phyloP scores from a whole-genome alignment of 1,140 invertebrate species.

The Andricus grossulariae region DNA sequence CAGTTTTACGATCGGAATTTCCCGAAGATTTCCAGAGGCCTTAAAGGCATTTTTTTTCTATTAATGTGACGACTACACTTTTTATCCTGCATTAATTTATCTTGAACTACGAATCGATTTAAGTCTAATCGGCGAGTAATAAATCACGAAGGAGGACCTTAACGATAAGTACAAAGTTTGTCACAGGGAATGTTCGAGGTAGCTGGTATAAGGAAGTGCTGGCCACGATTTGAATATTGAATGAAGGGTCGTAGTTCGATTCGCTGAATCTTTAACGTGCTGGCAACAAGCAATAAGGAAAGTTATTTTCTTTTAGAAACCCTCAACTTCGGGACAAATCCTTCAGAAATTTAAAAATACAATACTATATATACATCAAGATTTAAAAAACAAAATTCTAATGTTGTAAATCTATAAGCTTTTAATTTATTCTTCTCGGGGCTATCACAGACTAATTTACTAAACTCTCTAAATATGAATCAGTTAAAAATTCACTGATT shows the following conservation, averaged over 20 bases:
- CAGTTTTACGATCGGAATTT: neutral
- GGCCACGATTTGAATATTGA: slow-evolving; percentile 64
- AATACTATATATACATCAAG: too few relatives aligned
- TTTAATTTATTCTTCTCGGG: too few relatives aligned
- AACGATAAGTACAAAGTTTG: slow-evolving; percentile 43
- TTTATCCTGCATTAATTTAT: neutral
- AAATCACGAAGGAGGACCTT: neutral
- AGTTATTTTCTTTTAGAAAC: neutral
- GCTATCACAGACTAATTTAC: too few relatives aligned
- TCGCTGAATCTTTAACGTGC: slow-evolving; percentile 64
- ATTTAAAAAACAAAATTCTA: too few relatives aligned
- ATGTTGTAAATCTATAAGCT: too few relatives aligned
- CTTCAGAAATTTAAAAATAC: neutral
- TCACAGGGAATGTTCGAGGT: slow-evolving; percentile 63
- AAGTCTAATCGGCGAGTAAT: neutral
- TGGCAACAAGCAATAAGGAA: slow-evolving; percentile 20
- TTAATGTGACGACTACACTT: neutral
- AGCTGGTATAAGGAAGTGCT: slow-evolving; percentile 41
- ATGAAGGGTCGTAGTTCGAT: slow-evolving; percentile 62
- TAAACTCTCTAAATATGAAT: too few relatives aligned
- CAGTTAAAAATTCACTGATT: too few relatives aligned
- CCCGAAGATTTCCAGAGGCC: neutral
- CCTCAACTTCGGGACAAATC: neutral
- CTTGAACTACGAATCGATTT: neutral
- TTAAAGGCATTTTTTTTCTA: neutral